These are phyloP conservation scores for Drosophila falleni DNA, from an alignment of 2,888 invertebrate species.

Conservation along the genomic window DNA sequence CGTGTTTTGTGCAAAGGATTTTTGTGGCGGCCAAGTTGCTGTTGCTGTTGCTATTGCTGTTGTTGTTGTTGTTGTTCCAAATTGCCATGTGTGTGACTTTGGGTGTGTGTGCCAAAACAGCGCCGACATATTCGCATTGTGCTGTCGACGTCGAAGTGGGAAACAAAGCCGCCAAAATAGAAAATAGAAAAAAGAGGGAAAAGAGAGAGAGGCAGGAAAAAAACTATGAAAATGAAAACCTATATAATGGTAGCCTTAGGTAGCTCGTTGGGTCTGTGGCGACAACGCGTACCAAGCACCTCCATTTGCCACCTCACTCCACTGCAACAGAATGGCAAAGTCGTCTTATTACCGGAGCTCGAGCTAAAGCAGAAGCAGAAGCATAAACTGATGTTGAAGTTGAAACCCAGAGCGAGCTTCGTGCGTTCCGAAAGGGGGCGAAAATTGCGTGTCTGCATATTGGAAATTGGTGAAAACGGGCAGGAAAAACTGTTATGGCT, in stretches of 20 bases:
- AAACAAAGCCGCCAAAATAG: slow-evolving; percentile 41
- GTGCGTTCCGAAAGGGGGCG: slow-evolving; percentile 45
- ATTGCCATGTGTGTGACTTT: slow-evolving; percentile 31
- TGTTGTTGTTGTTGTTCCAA: slow-evolving; percentile 38
- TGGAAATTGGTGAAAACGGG: slow-evolving; percentile 54
- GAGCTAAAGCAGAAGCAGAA: not conserved
- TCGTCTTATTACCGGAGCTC: slow-evolving; percentile 56
- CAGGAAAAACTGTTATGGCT: slow-evolving; percentile 38
- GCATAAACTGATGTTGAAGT: too few relatives aligned
- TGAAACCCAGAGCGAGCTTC: slow-evolving; percentile 13
- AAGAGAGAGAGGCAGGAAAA: slow-evolving; percentile 13
- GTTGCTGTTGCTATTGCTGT: slow-evolving; percentile 14
- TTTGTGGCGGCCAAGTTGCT: slow-evolving; percentile 54
- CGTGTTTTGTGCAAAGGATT: slow-evolving; percentile 62
- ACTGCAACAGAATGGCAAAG: slow-evolving; percentile 13
- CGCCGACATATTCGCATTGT: slow-evolving; percentile 61
- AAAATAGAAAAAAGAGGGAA: slow-evolving; percentile 15
- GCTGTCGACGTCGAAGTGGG: slow-evolving; percentile 16
- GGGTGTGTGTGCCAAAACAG: slow-evolving; percentile 51
- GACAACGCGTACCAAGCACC: slow-evolving; percentile 78
- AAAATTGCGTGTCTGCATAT: slow-evolving; percentile 71
- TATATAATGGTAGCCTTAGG: slow-evolving; percentile 54
- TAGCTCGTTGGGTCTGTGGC: slow-evolving; percentile 48
- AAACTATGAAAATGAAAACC: slow-evolving; percentile 65
- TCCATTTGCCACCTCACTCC: not conserved